Evolutionary conservation across 2,888 invertebrate genomes (phyloP), one percentile per base, ranked within the genome.

Genomic region (Drosophila lacicola): DNA sequence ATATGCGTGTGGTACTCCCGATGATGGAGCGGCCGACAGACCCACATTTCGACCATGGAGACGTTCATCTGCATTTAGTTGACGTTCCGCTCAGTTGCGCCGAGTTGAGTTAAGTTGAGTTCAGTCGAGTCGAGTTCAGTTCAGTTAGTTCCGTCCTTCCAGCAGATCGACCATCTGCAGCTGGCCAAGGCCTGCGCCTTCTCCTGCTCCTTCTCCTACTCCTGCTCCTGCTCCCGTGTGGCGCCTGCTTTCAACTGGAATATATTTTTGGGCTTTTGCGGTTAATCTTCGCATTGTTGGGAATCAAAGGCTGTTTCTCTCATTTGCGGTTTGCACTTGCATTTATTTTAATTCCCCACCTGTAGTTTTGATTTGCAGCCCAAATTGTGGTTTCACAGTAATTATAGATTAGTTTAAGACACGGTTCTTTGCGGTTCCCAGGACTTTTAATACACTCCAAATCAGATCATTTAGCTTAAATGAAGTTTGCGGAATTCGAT

Each of bases 1-100:
- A 90, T 90, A 85, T 89, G 89, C 89, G 89, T 90, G 89, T 89
- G 89, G 90, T 80, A 80, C 63, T 60, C 45, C 42, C 14, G 51
- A 17, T 65, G 66, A 75, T 69, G 42, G 46, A 74, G 67, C 37
- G 49, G 42, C 50, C 41, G 57, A 64, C 61, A 51, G 75, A 49
- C 46, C 17, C 56, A 70, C 58, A 70, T 64, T 60, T 51, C 42
- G 37, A 61, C 58, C 51, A 17, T 60, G 58, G n/a, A 47, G 46
- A 64, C 44, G 51, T 70, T 70, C 63, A 76, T 77, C 77, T 77
- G 77, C 77, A 77, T 77, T 77, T 53, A 56, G 77, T 78, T 79
- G 70, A 79, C 78, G 64, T 70, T 76, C 51, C 51, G 49, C 47
- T 47, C 14, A 37, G 51, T 51, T 53, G 8, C 8, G 29, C 29